phyloP scores from a whole-genome alignment of 2,888 invertebrate genomes.

The Mythimna impura region DNA sequence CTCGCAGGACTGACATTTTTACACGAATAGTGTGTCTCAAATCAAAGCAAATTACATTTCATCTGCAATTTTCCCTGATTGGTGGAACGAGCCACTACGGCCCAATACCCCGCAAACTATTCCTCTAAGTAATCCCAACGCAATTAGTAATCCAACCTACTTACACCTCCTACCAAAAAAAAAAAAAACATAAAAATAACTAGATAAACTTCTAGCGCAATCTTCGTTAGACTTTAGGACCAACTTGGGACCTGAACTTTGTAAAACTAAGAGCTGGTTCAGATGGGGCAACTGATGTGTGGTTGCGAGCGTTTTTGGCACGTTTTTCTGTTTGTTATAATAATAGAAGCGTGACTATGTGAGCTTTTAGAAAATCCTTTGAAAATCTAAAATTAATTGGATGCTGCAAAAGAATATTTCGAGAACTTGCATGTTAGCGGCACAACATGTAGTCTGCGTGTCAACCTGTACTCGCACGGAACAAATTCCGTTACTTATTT shows the following conservation, averaged over 20 bases:
- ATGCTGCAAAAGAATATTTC: too few relatives aligned
- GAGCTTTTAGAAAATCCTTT: too few relatives aligned
- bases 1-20: too few relatives aligned
- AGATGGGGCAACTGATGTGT: conserved; percentile 12
- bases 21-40: background rate
- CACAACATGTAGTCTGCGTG: too few relatives aligned
- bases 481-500: too few relatives aligned
- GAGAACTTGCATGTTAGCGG: too few relatives aligned
- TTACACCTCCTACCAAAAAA: conserved; percentile 18
- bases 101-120: conserved; percentile 22
- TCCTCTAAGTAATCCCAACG: conserved; percentile 46
- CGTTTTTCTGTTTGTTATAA: background rate
- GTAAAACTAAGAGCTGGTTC: conserved; percentile 17
- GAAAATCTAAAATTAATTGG: too few relatives aligned
- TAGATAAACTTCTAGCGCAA: conserved; percentile 40
- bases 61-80: conserved; percentile 20
- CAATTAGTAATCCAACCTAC: conserved; percentile 46
- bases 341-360: too few relatives aligned
- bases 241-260: conserved; percentile 54
- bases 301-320: background rate
- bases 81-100: conserved; percentile 18
- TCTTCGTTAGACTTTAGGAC: conserved; percentile 56
- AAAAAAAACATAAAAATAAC: conserved; percentile 38
- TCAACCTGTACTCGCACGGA: too few relatives aligned
- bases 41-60: background rate